phyloP scores from a whole-genome alignment of 2,797 vertebrate genomes.

The Microctenopoma lineatum region DNA sequence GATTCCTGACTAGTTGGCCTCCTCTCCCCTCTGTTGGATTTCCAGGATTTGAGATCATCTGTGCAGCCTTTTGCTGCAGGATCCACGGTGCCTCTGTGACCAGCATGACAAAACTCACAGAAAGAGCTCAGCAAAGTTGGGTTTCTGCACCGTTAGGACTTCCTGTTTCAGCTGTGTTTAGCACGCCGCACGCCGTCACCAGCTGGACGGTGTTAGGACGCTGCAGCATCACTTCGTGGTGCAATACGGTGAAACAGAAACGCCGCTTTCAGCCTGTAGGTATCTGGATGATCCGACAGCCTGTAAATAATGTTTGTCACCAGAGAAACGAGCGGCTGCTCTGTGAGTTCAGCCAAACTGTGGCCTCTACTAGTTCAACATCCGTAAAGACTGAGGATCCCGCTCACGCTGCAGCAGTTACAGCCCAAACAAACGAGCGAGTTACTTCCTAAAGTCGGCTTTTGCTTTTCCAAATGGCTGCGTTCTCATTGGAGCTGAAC shows the following conservation, averaged over 20 bases:
- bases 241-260: not conserved
- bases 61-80: slow-evolving; percentile 67
- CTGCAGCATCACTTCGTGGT: not conserved
- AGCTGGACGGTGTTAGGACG: fast-evolving
- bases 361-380: slow-evolving; percentile 27
- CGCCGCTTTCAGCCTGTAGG: slow-evolving; percentile 6
- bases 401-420: not conserved
- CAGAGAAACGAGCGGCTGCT: slow-evolving; percentile 39
- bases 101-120: slow-evolving; percentile 27
- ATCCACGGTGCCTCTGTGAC: slow-evolving; percentile 32
- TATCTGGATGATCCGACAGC: slow-evolving; percentile 37
- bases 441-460: not conserved
- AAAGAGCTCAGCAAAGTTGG: slow-evolving; percentile 16
- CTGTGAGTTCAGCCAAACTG: slow-evolving; percentile 14
- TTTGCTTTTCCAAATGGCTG: not conserved
- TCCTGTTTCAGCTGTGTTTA: not conserved
- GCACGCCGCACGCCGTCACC: not conserved
- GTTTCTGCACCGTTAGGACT: not conserved
- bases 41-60: slow-evolving; percentile 78
- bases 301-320: slow-evolving; percentile 49
- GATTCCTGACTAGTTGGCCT: slow-evolving; percentile 67
- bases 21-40: slow-evolving; percentile 62
- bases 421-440: not conserved
- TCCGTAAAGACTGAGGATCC: not conserved
- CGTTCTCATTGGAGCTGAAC: not conserved